phyloP scores from a whole-genome alignment of 2,113 vertebrate genomes.

The Sinocyclocheilus rhinocerous region DNA sequence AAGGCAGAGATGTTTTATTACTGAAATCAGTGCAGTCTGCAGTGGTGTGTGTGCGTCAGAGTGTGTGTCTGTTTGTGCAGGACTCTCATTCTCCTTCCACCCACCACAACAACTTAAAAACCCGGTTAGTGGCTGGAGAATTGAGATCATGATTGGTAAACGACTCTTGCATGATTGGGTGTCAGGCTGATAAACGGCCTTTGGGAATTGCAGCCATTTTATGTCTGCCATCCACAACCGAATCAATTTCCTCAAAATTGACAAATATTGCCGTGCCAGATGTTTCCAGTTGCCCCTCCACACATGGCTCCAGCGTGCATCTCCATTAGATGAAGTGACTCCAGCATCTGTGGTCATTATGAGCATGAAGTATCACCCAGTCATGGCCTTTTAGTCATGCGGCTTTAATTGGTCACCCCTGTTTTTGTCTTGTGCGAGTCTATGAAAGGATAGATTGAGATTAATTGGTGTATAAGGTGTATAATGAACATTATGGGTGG shows the following conservation, averaged over 20 bases:
- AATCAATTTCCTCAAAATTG: conserved; percentile 51
- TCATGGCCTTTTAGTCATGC: conserved; percentile 69
- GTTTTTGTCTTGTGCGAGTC: conserved; percentile 19
- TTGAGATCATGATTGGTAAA: conserved; percentile 52
- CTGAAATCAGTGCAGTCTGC: background rate
- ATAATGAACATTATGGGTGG: background rate
- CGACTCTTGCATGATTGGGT: conserved; percentile 41
- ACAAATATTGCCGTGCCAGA: conserved; percentile 41
- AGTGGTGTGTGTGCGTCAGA: background rate
- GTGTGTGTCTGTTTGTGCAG: background rate
- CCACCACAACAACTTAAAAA: background rate
- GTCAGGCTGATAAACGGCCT: conserved; percentile 42
- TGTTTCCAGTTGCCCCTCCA: conserved; percentile 53
- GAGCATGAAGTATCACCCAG: conserved; percentile 67
- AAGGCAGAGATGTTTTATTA: background rate
- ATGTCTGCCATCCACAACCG: conserved; percentile 38
- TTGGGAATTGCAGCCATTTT: conserved; percentile 27
- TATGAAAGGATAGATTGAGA: conserved; percentile 28
- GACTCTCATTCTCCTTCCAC: background rate
- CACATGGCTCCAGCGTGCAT: conserved; percentile 56
- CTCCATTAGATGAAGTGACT: conserved; percentile 64
- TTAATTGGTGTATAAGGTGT: conserved; percentile 8
- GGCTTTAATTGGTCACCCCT: conserved; percentile 67
- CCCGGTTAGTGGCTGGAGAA: conserved; percentile 44
- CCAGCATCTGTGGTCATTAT: conserved; percentile 69